Evolutionary conservation across 2,113 vertebrate species (phyloP), one percentile per base, ranked within the genome.

Genomic region (Pangasianodon hypophthalmus): DNA sequence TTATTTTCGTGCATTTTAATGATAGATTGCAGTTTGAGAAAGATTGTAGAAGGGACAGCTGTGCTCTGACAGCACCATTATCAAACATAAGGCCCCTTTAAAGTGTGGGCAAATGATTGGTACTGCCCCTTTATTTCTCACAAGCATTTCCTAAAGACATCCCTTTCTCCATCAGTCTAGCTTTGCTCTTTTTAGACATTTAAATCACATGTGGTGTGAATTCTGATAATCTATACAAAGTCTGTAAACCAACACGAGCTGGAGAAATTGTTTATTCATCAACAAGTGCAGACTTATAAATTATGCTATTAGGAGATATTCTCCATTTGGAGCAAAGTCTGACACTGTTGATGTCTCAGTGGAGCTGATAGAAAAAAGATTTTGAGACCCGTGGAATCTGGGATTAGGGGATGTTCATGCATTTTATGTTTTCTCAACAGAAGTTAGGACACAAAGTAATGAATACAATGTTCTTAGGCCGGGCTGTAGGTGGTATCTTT

Each of bases 1-100:
- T 93, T 85, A 94, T 87, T 92, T 89, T 89, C 92, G 87, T 93
- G 93, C 89, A 84, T 85, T 95, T 94, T 94, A 96, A 95, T 95
- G 94, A 94, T 91, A 91, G 90, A 95, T 89, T 92, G 89, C 67
- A 88, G 58, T 91, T 92, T 71, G 90, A 89, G 89, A 87, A 92
- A 54, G 75, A 48, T 87, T 84, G 80, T 67, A 86, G 58, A 85
- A 73, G 90, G 64, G 92, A 87, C 87, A 87, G 54, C 82, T 87
- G 82, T 26, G 80, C 85, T 85, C 85, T 88, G 69, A 89, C 62
- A 16, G n/a, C 79, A 16, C 56, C 21, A 46, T 84, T 83, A 48
- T 83, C 62, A 60, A 92, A 88, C 46, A 52, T 2, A 29, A 48
- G 5, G 19, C n/a, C n/a, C 83, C 19, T 19, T 44, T 80, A 32